Percentiles rank a stretch among this genome's conserved stretches.
Conservation (phyloP, 2,888 invertebrate species). For the Glyphotaelius pellucidus region DNA sequence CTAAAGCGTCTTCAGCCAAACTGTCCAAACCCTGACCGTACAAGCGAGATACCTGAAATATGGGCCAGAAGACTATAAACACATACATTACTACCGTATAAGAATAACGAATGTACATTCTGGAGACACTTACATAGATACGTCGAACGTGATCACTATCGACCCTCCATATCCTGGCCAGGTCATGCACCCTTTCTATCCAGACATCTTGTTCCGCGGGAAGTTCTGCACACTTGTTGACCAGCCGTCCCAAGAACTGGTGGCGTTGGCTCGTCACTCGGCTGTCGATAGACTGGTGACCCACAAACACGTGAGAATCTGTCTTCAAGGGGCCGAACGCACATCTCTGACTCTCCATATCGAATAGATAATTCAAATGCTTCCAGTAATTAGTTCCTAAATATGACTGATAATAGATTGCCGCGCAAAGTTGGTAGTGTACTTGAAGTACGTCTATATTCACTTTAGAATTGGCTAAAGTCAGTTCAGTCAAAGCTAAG, state of each 20-base stretch:
- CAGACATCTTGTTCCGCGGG: conserved; percentile 76
- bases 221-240: conserved; percentile 73
- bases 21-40: conserved; percentile 81
- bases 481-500: conserved; percentile 86
- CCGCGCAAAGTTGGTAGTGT: conserved; percentile 87
- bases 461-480: conserved; percentile 85
- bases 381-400: conserved; percentile 86
- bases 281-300: conserved; percentile 59
- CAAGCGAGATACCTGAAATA: conserved; percentile 78
- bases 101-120: not conserved
- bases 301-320: conserved; percentile 26
- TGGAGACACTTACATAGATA: conserved; percentile 84
- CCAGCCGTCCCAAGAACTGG: conserved; percentile 69
- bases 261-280: conserved; percentile 59
- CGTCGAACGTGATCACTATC: conserved; percentile 85
- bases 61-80: not conserved
- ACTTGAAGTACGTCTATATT: conserved; percentile 87
- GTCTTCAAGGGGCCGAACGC: conserved; percentile 74
- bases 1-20: conserved; percentile 80
- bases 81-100: not conserved
- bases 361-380: conserved; percentile 86
- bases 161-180: conserved; percentile 88
- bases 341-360: conserved; percentile 81
- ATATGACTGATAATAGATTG: conserved; percentile 87
- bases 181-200: conserved; percentile 83